Percentiles rank a stretch among this genome's conserved stretches.
phyloP scores from a whole-genome alignment of 2,113 vertebrate genomes.

The Chionomys nivalis region DNA sequence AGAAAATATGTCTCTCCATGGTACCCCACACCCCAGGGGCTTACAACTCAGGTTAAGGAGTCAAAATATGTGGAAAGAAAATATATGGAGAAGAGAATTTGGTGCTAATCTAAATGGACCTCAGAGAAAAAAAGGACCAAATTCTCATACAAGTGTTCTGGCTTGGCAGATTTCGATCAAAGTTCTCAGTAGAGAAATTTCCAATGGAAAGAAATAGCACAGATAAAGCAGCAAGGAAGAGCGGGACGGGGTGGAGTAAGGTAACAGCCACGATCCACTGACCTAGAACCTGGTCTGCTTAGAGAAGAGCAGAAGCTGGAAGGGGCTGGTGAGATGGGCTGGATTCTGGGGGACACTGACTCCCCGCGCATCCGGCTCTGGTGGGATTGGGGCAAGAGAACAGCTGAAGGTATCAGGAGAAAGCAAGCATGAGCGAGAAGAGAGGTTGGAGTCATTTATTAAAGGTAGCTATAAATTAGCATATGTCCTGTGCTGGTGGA shows the following conservation, averaged over 20 bases:
- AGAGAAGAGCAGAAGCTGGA: conserved; percentile 6
- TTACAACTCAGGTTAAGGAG: conserved; percentile 15
- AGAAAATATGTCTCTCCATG: not conserved
- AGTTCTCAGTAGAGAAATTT: conserved; percentile 3
- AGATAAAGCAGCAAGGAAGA: not conserved
- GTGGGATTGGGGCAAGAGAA: not conserved
- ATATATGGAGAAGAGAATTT: not conserved
- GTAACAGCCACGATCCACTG: not conserved
- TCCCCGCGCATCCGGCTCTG: not conserved
- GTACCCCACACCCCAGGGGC: not conserved
- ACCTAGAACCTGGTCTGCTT: not conserved
- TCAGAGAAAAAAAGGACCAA: not conserved
- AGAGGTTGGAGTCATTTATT: conserved; percentile 12
- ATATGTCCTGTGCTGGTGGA: not conserved
- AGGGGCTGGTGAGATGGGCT: no score
- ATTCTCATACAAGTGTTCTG: not conserved
- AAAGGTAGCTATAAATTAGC: not conserved
- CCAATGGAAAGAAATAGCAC: not conserved
- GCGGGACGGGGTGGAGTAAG: not conserved
- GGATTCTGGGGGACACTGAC: not conserved
- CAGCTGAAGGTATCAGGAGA: not conserved
- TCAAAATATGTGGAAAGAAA: not conserved
- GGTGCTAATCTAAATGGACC: conserved; percentile 42
- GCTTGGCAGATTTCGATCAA: conserved; percentile 5
- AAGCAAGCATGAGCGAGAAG: not conserved